These are phyloP conservation scores for Pardosa pseudoannulata DNA, from an alignment of 2,888 invertebrate species.

Conservation along the genomic window DNA sequence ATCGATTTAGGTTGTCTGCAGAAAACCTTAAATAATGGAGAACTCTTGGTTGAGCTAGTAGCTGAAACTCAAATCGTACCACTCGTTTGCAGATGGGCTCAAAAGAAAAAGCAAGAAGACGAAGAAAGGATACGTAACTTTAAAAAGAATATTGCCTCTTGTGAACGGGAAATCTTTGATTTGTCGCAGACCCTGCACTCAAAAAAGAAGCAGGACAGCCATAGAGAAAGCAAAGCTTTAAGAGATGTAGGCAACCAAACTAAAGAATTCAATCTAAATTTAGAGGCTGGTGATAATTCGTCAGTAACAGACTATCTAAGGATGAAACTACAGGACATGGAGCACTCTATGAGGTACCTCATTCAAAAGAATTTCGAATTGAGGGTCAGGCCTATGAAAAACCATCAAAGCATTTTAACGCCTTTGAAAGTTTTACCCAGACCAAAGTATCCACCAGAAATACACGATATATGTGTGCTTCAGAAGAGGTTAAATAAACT, in stretches of 20 bases:
- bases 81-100: background rate
- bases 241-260: background rate
- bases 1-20: background rate
- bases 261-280: too few species aligned
- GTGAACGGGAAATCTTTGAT: background rate
- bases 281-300: background rate
- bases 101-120: background rate
- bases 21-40: background rate
- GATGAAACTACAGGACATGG: background rate
- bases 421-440: constrained; percentile 5
- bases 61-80: background rate
- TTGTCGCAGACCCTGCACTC: background rate
- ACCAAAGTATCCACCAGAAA: background rate
- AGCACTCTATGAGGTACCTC: background rate
- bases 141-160: too few species aligned
- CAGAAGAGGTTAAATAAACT: constrained; percentile 11
- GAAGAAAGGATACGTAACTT: background rate
- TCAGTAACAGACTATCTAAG: background rate
- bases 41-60: background rate
- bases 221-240: too few species aligned
- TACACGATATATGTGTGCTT: background rate
- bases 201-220: background rate
- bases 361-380: background rate
- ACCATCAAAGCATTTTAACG: background rate
- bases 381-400: background rate